Conservation (phyloP, 2,888 invertebrate genomes). For the Idaea aversata region DNA sequence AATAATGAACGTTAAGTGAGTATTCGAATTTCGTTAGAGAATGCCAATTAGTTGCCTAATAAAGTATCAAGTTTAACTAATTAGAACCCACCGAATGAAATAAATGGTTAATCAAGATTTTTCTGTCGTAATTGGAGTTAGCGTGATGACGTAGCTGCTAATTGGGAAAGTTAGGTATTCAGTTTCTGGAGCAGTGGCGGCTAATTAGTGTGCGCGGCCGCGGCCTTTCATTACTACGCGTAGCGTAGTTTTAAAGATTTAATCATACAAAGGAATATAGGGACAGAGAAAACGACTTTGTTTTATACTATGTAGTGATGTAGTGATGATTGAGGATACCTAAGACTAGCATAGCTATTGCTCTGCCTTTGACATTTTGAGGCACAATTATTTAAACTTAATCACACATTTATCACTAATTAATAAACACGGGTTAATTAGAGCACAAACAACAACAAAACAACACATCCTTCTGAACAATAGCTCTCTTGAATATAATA, state of each 20-base stretch:
- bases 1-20: slow-evolving; percentile 12
- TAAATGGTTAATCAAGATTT: slow-evolving; percentile 32
- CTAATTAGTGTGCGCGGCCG: slow-evolving; percentile 56
- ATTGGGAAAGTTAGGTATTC: slow-evolving; percentile 64
- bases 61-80: slow-evolving; percentile 13
- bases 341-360: background rate
- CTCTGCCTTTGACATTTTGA: background rate
- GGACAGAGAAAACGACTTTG: no score
- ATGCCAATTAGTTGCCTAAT: slow-evolving; percentile 11
- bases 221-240: slow-evolving; percentile 59
- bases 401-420: background rate
- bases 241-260: no score
- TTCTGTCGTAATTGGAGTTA: slow-evolving; percentile 42
- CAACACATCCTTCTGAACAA: background rate
- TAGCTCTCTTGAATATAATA: background rate
- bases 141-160: slow-evolving; percentile 47
- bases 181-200: slow-evolving; percentile 59
- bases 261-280: no score
- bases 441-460: background rate
- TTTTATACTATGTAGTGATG: no score
- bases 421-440: background rate
- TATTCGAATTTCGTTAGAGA: slow-evolving; percentile 21
- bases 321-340: no score
- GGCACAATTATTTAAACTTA: background rate
- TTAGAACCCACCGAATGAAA: slow-evolving; percentile 27